phyloP scores from a whole-genome alignment of 35 echinoderm and acorn worm genomes.

The Nesometra sesokonis region DNA sequence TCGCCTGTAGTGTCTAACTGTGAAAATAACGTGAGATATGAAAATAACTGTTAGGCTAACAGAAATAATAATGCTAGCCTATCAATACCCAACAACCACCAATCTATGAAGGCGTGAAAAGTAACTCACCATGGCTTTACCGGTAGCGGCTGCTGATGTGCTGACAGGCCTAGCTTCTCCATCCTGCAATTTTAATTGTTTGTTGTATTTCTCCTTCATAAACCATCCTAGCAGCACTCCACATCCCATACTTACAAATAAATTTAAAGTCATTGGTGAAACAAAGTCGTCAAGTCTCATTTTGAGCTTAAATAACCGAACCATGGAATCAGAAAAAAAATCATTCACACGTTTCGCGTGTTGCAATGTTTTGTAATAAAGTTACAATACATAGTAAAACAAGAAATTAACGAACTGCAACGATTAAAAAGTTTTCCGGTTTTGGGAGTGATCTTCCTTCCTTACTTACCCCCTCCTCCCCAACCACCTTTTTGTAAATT shows the following conservation, averaged over 20 bases:
- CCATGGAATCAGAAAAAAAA: neutral
- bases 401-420: no score
- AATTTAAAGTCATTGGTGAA: conserved; percentile 59
- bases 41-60: neutral
- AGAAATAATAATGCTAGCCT: neutral
- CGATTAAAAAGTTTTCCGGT: no score
- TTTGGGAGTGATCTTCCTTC: no score
- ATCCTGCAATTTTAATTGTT: conserved; percentile 35
- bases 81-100: no score
- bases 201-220: conserved; percentile 56
- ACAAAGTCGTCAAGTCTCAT: conserved; percentile 26
- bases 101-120: neutral
- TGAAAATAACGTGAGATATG: neutral
- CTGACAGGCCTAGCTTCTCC: neutral
- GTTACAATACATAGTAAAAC: no score
- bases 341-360: no score
- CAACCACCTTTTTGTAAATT: no score
- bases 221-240: conserved; percentile 78
- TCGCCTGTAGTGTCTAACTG: conserved; percentile 35
- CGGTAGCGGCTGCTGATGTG: conserved; percentile 5
- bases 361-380: no score
- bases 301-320: neutral
- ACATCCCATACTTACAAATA: conserved; percentile 74
- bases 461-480: no score
- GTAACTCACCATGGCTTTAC: neutral